phyloP scores from a whole-genome alignment of 1,140 invertebrate genomes.

The Metopolophium dirhodum region DNA sequence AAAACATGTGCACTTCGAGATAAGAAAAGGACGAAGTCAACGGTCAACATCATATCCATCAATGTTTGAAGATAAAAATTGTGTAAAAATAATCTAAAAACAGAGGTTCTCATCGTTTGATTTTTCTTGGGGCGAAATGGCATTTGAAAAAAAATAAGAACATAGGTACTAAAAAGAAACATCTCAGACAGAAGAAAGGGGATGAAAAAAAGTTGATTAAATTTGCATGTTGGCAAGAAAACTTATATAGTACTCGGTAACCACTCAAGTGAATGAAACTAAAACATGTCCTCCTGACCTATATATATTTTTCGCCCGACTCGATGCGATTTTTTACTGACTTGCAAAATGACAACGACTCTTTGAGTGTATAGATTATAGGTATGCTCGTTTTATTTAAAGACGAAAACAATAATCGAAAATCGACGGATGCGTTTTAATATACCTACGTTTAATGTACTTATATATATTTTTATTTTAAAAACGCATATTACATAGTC shows the following conservation, averaged over 20 bases:
- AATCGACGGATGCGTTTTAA: neutral
- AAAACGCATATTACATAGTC: neutral
- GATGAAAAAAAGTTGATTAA: conserved; percentile 23
- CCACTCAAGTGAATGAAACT: conserved; percentile 21
- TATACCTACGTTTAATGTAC: neutral
- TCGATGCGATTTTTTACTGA: conserved; percentile 8
- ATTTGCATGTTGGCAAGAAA: conserved; percentile 50
- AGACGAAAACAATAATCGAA: neutral
- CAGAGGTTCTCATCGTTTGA: conserved; percentile 22
- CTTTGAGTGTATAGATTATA: neutral
- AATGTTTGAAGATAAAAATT: conserved; percentile 28
- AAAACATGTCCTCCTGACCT: conserved; percentile 34
- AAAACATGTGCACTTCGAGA: conserved; percentile 41
- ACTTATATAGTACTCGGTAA: neutral
- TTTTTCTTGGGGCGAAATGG: neutral
- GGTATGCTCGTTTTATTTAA: neutral
- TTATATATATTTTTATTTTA: neutral
- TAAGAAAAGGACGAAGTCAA: conserved; percentile 43
- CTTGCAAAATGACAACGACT: conserved; percentile 7
- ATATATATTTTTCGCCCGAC: neutral
- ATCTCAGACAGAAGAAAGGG: neutral
- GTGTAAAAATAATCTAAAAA: conserved; percentile 7
- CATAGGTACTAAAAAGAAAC: neutral
- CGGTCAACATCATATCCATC: conserved; percentile 47
- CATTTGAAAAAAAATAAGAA: neutral